A percentile compares a stretch with the other conserved stretches of the same genome.
phyloP scores from a whole-genome alignment of 2,888 invertebrate genomes.

The Cordylochernes scorpioides region DNA sequence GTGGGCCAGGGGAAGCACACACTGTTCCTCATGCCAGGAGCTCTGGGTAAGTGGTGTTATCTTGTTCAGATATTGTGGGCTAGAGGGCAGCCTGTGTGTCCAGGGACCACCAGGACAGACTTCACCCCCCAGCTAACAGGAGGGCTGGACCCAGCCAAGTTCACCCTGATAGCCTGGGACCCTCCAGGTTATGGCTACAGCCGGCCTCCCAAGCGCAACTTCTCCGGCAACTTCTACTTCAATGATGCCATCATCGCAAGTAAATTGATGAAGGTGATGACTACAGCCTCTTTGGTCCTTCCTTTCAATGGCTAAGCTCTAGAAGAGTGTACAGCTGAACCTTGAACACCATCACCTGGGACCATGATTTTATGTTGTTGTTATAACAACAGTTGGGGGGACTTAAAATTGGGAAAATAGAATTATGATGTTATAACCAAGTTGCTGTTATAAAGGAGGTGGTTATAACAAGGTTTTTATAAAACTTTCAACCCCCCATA shows the following conservation, averaged over 20 bases:
- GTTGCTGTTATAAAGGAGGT: no score
- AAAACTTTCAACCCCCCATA: no score
- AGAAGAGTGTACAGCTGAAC: no score
- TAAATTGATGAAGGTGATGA: slow-evolving; percentile 16
- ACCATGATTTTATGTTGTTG: no score
- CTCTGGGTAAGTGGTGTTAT: slow-evolving; percentile 16
- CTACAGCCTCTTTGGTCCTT: no score
- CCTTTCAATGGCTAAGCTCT: no score
- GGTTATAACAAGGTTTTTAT: no score
- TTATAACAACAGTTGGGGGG: no score
- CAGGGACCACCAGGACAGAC: slow-evolving; percentile 49
- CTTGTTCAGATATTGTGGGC: background rate
- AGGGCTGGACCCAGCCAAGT: slow-evolving; percentile 27
- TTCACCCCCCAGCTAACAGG: slow-evolving; percentile 36
- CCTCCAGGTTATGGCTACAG: slow-evolving; percentile 23
- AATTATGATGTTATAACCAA: no score
- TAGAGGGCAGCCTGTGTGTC: background rate
- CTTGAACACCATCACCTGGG: no score
- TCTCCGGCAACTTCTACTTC: slow-evolving; percentile 17
- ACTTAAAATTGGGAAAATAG: no score
- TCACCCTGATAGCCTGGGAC: slow-evolving; percentile 21
- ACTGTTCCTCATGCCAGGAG: slow-evolving; percentile 20
- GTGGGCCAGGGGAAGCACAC: slow-evolving; percentile 19
- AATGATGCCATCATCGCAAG: slow-evolving; percentile 21
- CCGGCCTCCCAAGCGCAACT: slow-evolving; percentile 20